phyloP scores from a whole-genome alignment of 2,113 vertebrate species.

The Callospermophilus lateralis region DNA sequence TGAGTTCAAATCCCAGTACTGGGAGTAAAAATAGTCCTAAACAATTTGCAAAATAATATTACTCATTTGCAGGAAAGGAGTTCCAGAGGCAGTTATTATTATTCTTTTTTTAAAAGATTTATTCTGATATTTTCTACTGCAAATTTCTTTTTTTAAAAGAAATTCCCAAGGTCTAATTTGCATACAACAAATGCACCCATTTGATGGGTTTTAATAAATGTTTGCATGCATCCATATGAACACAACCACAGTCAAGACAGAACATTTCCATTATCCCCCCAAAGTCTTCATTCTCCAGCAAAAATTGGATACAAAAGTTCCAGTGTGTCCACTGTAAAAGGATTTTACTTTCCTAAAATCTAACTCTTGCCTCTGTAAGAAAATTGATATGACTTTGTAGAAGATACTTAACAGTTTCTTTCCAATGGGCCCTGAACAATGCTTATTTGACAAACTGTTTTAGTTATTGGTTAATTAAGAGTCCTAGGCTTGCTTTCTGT shows the following conservation, averaged over 20 bases:
- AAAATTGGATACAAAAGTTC: not conserved
- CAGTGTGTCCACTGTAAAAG: not conserved
- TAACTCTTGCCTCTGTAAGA: not conserved
- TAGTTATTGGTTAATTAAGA: not conserved
- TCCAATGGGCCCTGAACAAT: not conserved
- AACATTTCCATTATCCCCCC: not conserved
- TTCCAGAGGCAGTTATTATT: not conserved
- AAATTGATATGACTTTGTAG: not conserved
- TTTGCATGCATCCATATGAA: not conserved
- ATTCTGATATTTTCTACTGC: not conserved
- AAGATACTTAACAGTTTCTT: not conserved
- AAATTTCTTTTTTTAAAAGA: not conserved
- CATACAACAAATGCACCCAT: not conserved
- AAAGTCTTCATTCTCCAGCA: not conserved
- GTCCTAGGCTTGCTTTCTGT: not conserved
- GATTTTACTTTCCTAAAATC: not conserved
- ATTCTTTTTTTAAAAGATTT: not conserved
- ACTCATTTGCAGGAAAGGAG: not conserved
- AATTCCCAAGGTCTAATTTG: not conserved
- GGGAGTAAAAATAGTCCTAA: not conserved
- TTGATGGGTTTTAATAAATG: conserved; percentile 23
- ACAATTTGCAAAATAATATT: not conserved
- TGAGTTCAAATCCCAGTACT: not conserved
- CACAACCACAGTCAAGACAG: not conserved
- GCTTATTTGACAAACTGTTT: not conserved